Evolutionary conservation across 2,113 vertebrate species (phyloP), one percentile per base, ranked within the genome.

Genomic region (Lota lota): DNA sequence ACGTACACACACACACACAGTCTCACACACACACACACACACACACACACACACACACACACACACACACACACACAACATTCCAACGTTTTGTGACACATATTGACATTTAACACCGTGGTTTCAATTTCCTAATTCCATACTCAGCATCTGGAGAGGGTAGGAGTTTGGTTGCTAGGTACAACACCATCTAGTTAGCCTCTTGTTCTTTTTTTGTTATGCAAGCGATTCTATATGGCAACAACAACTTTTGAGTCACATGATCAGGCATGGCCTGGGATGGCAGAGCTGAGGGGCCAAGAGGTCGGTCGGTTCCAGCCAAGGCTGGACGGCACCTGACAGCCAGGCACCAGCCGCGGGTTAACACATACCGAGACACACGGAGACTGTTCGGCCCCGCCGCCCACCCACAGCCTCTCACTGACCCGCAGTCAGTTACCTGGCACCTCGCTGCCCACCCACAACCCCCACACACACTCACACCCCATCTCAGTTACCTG

Each of bases 241-340:
- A 86, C 83, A 83, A 84, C 77, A 83, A 67, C 57, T n/a, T 8
- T 10, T 47, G 19, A 69, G 81, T 85, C 79, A 78, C 79, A 66
- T 82, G 81, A 33, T 75, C 80, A 85, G 77, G 73, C 80, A 83
- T 66, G 64, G 78, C 62, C 59, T 47, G 69, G 70, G 68, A 75
- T 85, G 78, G 81, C 83, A 76, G 71, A 47, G 40, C 12, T 8
- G 61, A 51, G 72, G 80, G 78, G 80, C 67, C 72, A 76, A 22
- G 70, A 61, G 59, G 79, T 83, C 83, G 85, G 85, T 76, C 81
- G 74, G 78, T 70, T 64, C 72, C 68, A 54, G 74, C 21, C 50
- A 11, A 20, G 20, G 85, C 79, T 76, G 78, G 61, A 79, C 64
- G 82, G 71, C 80, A 88, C 84, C 85, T 88, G 85, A 83, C 87